Evolutionary conservation across 2,888 invertebrate genomes (phyloP).

Genomic region (Thereva nobilitata): DNA sequence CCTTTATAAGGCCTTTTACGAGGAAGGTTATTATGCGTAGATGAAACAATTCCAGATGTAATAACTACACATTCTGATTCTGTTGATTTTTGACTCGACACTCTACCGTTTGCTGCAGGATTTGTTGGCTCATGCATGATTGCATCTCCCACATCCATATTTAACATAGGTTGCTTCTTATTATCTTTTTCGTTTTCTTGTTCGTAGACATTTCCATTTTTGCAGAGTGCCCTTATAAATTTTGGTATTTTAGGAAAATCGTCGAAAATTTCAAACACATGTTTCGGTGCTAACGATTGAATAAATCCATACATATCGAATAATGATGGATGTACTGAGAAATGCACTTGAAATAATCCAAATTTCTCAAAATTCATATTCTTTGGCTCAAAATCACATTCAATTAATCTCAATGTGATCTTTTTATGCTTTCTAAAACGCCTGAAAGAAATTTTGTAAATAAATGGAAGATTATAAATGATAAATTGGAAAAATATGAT

Average conservation of each 20-base stretch:
- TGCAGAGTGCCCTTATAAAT: background rate
- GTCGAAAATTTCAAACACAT: background rate
- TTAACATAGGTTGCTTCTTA: no score
- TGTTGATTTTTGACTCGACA: no score
- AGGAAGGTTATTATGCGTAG: no score
- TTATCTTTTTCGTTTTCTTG: no score
- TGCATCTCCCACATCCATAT: no score
- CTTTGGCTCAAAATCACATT: background rate
- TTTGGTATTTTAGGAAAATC: background rate
- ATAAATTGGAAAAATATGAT: no score
- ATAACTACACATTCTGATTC: no score
- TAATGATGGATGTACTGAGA: conserved; percentile 14
- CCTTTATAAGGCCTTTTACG: no score
- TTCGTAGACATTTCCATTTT: background rate
- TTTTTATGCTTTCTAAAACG: conserved; percentile 1
- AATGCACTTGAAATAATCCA: conserved; percentile 21
- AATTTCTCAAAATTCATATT: conserved; percentile 1
- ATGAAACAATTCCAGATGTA: no score
- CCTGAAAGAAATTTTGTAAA: background rate
- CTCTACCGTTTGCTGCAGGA: no score
- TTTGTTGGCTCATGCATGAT: no score
- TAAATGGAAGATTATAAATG: no score
- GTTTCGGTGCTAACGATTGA: background rate
- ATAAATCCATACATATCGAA: conserved; percentile 8
- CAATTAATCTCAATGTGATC: conserved; percentile 7